Evolutionary conservation across 2,113 vertebrate species (phyloP).

Genomic region (Peromyscus californicus): DNA sequence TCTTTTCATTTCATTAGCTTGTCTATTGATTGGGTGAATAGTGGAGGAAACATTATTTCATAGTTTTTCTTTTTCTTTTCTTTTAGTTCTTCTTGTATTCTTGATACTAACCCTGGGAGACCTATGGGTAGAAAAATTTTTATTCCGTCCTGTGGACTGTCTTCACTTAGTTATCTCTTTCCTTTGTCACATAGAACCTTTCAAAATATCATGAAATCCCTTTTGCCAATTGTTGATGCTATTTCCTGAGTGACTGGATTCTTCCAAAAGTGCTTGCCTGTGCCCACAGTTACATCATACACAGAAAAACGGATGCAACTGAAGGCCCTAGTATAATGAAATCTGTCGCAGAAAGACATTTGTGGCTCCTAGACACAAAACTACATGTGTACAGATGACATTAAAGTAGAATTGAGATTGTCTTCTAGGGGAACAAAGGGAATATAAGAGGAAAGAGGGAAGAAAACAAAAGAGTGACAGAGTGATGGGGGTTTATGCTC

Average conservation of each 20-base stretch:
- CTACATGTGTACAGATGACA: background rate
- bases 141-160: background rate
- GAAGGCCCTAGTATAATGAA: background rate
- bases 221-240: background rate
- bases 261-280: background rate
- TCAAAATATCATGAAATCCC: background rate
- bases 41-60: too few species aligned
- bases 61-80: background rate
- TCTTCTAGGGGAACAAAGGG: background rate
- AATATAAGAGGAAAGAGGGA: background rate
- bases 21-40: background rate
- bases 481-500: background rate
- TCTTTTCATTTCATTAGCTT: background rate
- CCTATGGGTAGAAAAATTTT: background rate
- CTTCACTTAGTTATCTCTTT: background rate
- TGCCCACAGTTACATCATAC: background rate
- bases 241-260: background rate
- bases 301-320: background rate
- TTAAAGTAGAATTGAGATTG: background rate
- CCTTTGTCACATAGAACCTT: background rate
- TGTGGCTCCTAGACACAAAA: background rate
- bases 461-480: background rate
- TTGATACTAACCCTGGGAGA: background rate
- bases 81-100: background rate
- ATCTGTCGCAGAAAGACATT: background rate